phyloP scores from a whole-genome alignment of 2,888 invertebrate genomes.

The Drosophila emarginata region DNA sequence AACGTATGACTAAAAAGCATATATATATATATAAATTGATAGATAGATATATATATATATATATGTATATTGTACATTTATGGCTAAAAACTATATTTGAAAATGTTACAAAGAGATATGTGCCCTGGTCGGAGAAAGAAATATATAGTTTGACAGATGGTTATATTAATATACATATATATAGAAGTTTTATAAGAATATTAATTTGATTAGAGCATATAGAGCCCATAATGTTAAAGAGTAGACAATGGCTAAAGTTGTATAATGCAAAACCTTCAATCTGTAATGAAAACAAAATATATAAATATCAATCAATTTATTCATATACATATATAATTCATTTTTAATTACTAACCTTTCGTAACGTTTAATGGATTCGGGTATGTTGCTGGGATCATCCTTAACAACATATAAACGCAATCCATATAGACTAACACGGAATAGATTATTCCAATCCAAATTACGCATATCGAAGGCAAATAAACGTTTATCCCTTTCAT shows the following conservation, averaged over 20 bases:
- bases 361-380: slow-evolving; percentile 86
- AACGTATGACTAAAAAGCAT: slow-evolving; percentile 57
- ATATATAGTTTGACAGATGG: slow-evolving; percentile 8
- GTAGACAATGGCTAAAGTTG: slow-evolving; percentile 69
- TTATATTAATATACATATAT: slow-evolving; percentile 14
- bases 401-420: slow-evolving; percentile 90
- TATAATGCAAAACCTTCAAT: slow-evolving; percentile 75
- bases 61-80: slow-evolving; percentile 46
- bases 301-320: background rate
- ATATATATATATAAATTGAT: too few species aligned
- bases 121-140: background rate
- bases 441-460: slow-evolving; percentile 86
- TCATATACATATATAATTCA: background rate
- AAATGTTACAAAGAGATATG: slow-evolving; percentile 16
- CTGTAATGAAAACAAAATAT: slow-evolving; percentile 44
- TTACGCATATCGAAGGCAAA: slow-evolving; percentile 90
- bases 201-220: slow-evolving; percentile 65
- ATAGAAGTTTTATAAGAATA: slow-evolving; percentile 55
- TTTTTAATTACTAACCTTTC: slow-evolving; percentile 83
- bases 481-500: slow-evolving; percentile 83
- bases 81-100: slow-evolving; percentile 51
- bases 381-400: slow-evolving; percentile 88
- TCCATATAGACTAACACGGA: slow-evolving; percentile 87
- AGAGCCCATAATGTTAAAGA: slow-evolving; percentile 65
- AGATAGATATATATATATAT: slow-evolving; percentile 23